Evolutionary conservation across 2,888 invertebrate species (phyloP).

Genomic region (Girardia tigrina): DNA sequence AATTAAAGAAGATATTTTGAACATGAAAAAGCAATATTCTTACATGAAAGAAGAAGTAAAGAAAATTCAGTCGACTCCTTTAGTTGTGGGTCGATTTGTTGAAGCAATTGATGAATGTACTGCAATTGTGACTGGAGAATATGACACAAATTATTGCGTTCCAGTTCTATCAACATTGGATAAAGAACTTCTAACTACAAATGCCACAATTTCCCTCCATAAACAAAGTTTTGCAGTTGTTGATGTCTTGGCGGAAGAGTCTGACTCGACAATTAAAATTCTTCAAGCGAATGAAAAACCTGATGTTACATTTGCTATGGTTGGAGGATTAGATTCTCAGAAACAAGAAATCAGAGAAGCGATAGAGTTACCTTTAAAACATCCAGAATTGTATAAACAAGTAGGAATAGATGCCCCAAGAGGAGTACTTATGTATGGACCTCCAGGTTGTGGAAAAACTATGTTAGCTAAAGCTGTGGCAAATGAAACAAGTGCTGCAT

Average conservation of each 20-base stretch:
- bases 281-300: neutral
- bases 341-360: constrained; percentile 19
- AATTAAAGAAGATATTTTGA: neutral
- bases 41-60: neutral
- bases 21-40: neutral
- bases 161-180: neutral
- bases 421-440: constrained; percentile 1
- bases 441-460: neutral
- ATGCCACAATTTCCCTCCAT: neutral
- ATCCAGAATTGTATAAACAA: neutral
- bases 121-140: neutral
- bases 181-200: neutral
- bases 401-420: neutral
- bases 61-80: neutral
- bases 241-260: neutral
- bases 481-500: neutral
- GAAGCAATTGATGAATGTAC: neutral
- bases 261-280: neutral
- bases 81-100: neutral
- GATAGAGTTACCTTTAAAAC: neutral
- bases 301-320: neutral
- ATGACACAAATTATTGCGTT: neutral
- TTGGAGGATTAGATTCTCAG: neutral
- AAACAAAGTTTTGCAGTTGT: neutral
- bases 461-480: constrained; percentile 12